Conservation (phyloP, 2,888 invertebrate species). For the Drosophila setosimentum region DNA sequence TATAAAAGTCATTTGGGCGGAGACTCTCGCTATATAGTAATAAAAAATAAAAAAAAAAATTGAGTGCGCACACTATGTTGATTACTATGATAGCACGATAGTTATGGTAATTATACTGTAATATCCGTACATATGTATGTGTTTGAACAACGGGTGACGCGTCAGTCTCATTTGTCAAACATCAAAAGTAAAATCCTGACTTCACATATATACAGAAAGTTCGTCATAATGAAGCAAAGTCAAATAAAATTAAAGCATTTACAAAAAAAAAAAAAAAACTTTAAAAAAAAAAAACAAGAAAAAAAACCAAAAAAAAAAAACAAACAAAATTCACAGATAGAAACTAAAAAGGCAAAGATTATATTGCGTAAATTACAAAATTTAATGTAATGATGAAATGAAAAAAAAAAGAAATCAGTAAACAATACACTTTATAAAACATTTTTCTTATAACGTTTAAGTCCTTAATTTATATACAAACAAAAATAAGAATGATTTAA, state of each 20-base stretch:
- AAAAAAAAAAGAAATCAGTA: conserved; percentile 54
- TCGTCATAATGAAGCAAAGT: conserved; percentile 68
- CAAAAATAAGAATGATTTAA: conserved; percentile 77
- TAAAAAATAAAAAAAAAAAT: conserved; percentile 23
- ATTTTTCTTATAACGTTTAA: conserved; percentile 84
- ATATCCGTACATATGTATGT: conserved; percentile 28
- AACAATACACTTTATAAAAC: conserved; percentile 82
- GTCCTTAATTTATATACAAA: conserved; percentile 85
- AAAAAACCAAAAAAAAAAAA: conserved; percentile 63
- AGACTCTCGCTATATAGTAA: conserved; percentile 25
- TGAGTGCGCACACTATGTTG: conserved; percentile 34
- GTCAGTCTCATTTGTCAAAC: conserved; percentile 37
- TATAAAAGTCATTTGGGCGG: conserved; percentile 43
- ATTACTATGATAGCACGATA: conserved; percentile 42
- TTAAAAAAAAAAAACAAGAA: conserved; percentile 65
- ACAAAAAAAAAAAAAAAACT: conserved; percentile 66
- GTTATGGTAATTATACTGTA: conserved; percentile 45
- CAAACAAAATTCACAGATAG: conserved; percentile 65
- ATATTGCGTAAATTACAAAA: conserved; percentile 62
- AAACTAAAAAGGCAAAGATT: conserved; percentile 49
- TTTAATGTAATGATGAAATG: conserved; percentile 54
- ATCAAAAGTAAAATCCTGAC: conserved; percentile 40
- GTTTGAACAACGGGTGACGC: conserved; percentile 23
- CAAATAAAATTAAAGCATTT: conserved; percentile 81
- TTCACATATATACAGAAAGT: conserved; percentile 41